Evolutionary conservation across 2,888 invertebrate species (phyloP).

Genomic region (Tridacna gigas): DNA sequence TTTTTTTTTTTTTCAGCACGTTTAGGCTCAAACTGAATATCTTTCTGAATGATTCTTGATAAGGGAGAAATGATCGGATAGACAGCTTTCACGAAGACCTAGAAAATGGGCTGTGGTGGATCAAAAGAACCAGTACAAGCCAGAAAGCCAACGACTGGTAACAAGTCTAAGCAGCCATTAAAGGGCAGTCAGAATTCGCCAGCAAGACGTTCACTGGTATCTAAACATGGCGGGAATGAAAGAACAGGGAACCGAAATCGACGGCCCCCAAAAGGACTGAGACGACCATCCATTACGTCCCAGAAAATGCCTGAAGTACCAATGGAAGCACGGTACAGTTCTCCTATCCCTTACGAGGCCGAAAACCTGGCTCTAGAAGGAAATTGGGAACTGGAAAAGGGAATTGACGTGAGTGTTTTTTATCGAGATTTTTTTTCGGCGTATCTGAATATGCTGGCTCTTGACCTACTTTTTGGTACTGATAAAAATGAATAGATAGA

Average conservation of each 20-base stretch:
- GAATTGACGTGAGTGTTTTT: slow-evolving; percentile 50
- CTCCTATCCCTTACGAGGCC: slow-evolving; percentile 37
- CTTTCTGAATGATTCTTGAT: no score
- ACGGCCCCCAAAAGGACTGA: slow-evolving; percentile 49
- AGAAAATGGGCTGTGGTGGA: slow-evolving; percentile 41
- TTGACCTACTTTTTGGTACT: no score
- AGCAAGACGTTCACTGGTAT: background rate
- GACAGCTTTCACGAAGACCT: no score
- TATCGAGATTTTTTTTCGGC: no score
- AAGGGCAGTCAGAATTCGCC: slow-evolving; percentile 1
- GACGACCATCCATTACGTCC: slow-evolving; percentile 21
- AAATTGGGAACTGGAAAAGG: slow-evolving; percentile 65
- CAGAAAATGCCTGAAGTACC: slow-evolving; percentile 16
- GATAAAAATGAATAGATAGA: no score
- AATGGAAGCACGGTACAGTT: background rate
- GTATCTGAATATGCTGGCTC: no score
- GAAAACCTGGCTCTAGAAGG: slow-evolving; percentile 55
- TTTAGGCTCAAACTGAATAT: no score
- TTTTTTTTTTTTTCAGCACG: no score
- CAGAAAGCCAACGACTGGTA: background rate
- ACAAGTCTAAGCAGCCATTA: background rate
- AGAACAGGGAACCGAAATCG: background rate
- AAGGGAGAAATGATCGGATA: no score
- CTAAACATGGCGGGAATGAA: background rate
- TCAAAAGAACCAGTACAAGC: slow-evolving; percentile 22